Evolutionary conservation across 1,140 invertebrate species (phyloP).

Genomic region (Holcopasites calliopsidis): DNA sequence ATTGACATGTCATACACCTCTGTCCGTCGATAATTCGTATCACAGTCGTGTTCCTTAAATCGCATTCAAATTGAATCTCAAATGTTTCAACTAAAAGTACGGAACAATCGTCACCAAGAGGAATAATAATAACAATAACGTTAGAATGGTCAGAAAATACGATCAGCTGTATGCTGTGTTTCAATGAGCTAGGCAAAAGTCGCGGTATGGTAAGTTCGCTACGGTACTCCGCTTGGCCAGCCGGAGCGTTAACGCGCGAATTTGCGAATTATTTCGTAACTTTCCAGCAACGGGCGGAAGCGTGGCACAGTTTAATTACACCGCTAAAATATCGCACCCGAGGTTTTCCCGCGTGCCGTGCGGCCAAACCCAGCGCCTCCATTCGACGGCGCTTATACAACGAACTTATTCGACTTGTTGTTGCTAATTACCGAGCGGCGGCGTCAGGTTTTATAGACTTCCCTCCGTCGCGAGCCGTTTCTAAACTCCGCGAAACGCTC

Average conservation of each 20-base stretch:
- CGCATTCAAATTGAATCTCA: too few species aligned
- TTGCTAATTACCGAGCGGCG: not conserved
- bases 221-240: not conserved
- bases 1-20: too few species aligned
- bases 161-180: not conserved
- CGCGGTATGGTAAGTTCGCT: not conserved
- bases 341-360: not conserved
- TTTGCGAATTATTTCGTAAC: constrained; percentile 33
- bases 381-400: constrained; percentile 3
- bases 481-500: not conserved
- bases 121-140: not conserved
- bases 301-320: constrained; percentile 19
- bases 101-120: not conserved
- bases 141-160: not conserved
- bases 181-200: not conserved
- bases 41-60: too few species aligned
- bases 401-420: constrained; percentile 18
- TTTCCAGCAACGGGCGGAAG: not conserved
- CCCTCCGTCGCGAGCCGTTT: not conserved
- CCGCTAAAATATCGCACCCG: constrained; percentile 13
- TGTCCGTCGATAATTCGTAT: too few species aligned
- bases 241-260: constrained; percentile 4
- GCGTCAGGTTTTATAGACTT: not conserved
- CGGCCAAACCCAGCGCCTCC: not conserved
- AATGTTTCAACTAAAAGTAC: too few species aligned